Conservation (phyloP, 2,113 vertebrate species). For the Trachemys scripta region DNA sequence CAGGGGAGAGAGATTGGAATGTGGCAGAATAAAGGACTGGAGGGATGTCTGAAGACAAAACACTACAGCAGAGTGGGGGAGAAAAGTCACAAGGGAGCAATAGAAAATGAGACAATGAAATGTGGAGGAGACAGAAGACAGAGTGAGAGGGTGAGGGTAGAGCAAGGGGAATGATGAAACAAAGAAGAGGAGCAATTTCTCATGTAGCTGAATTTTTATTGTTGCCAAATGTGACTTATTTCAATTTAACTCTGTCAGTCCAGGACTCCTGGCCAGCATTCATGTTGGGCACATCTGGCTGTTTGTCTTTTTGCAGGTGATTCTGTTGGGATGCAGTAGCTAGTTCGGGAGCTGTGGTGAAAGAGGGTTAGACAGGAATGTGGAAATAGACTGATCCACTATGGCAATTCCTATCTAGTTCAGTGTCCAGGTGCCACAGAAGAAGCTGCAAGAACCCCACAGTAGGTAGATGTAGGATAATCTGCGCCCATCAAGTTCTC, state of each 20-base stretch:
- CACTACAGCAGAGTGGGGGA: background rate
- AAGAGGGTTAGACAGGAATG: background rate
- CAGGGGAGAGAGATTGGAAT: rapidly evolving
- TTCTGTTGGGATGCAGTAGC: background rate
- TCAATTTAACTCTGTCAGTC: background rate
- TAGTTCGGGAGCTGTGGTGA: background rate
- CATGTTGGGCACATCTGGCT: background rate
- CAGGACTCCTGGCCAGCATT: background rate
- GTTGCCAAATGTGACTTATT: background rate
- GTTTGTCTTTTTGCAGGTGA: too few species aligned
- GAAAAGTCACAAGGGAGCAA: background rate
- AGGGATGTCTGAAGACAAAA: background rate
- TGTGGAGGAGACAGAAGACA: background rate
- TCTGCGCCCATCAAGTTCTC: background rate
- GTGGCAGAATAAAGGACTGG: background rate
- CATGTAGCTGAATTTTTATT: background rate
- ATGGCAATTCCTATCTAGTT: background rate
- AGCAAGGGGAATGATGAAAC: background rate
- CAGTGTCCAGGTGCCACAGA: background rate
- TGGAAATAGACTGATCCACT: background rate
- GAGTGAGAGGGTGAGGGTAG: background rate
- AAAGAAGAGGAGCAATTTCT: background rate
- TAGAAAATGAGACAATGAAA: background rate
- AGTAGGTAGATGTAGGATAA: background rate
- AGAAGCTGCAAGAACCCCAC: background rate